These are phyloP conservation scores for Penelope pileata DNA, from an alignment of 2,113 vertebrate genomes.

Conservation along the genomic window DNA sequence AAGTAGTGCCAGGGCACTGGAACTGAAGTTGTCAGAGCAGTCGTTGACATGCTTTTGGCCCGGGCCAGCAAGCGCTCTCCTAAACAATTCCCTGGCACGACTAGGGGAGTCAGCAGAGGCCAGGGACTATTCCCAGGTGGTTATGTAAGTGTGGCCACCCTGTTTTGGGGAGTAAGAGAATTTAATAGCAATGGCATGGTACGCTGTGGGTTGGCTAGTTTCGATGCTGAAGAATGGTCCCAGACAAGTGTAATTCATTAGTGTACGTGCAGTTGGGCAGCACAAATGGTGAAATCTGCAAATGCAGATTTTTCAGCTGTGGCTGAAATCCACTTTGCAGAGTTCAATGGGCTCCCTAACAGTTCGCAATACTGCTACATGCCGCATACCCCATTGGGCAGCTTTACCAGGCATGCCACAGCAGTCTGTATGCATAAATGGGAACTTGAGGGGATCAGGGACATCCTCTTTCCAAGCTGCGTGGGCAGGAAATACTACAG, in stretches of 20 bases:
- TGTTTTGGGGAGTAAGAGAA: neutral
- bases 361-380: neutral
- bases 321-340: neutral
- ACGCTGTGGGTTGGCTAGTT: neutral
- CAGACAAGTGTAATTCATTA: slow-evolving; percentile 48
- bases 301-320: neutral
- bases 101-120: neutral
- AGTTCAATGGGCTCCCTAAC: neutral
- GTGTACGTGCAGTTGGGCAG: neutral
- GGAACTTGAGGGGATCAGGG: rapidly evolving
- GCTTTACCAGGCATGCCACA: neutral
- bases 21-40: neutral
- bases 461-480: neutral
- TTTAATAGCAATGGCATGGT: neutral
- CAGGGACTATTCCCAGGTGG: slow-evolving; percentile 23
- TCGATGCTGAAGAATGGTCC: neutral
- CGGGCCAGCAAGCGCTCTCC: neutral
- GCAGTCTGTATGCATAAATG: neutral
- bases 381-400: neutral
- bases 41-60: slow-evolving; percentile 41
- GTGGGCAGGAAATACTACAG: neutral
- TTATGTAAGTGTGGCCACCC: neutral
- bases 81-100: slow-evolving; percentile 25
- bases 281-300: neutral
- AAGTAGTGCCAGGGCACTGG: neutral